These are phyloP conservation scores for Calameuta pallipes DNA, from an alignment of 2,888 invertebrate genomes.

Conservation along the genomic window DNA sequence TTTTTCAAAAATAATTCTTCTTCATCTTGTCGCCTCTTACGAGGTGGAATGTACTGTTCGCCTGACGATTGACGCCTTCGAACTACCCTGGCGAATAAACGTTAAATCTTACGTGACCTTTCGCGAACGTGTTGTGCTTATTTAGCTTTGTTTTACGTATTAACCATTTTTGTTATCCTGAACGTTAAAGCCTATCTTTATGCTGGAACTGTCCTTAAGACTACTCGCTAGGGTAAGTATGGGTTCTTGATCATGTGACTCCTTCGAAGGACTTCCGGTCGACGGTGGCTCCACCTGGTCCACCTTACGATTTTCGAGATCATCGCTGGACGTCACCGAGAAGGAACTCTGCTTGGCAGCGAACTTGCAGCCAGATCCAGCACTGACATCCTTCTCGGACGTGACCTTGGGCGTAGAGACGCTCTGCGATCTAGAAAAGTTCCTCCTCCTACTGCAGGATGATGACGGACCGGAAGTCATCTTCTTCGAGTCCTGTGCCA, in stretches of 20 bases:
- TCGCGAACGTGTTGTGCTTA: not conserved
- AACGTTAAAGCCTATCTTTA: conserved; percentile 56
- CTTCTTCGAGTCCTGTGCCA: conserved; percentile 22
- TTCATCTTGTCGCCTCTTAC: not conserved
- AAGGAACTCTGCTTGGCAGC: conserved; percentile 46
- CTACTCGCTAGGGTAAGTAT: conserved; percentile 55
- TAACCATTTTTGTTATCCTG: conserved; percentile 40
- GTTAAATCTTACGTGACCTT: not conserved
- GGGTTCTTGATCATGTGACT: conserved; percentile 38
- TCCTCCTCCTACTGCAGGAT: conserved; percentile 19
- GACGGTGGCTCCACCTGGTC: conserved; percentile 9
- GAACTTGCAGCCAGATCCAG: conserved; percentile 25
- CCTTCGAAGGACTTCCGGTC: conserved; percentile 10
- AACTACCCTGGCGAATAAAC: not conserved
- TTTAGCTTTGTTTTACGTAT: not conserved
- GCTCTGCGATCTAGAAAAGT: conserved; percentile 50
- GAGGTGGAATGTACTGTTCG: not conserved
- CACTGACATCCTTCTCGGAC: conserved; percentile 21
- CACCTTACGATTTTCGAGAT: conserved; percentile 46
- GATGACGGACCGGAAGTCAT: conserved; percentile 4
- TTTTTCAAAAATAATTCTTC: not conserved
- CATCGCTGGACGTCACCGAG: conserved; percentile 45
- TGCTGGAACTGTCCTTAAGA: conserved; percentile 46
- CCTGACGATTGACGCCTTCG: not conserved
- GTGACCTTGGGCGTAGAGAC: conserved; percentile 44